A percentile compares a stretch with the other conserved stretches of the same genome.
phyloP scores from a whole-genome alignment of 2,113 vertebrate genomes.

The Pituophis catenifer region DNA sequence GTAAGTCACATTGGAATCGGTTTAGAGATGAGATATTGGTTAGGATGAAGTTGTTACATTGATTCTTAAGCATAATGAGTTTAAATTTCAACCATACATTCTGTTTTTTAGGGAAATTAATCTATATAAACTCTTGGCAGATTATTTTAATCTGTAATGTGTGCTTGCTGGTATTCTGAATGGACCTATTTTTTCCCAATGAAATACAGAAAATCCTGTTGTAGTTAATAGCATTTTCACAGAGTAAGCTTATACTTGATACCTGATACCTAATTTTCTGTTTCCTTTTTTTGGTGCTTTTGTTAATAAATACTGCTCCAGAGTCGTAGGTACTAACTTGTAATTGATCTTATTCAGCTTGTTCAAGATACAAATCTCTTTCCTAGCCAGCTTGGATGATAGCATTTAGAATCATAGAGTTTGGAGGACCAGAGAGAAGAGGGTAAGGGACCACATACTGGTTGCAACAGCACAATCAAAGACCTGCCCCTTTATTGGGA shows the following conservation, averaged over 20 bases:
- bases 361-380: not conserved
- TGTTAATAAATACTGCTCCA: not conserved
- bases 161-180: not conserved
- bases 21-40: not conserved
- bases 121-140: not conserved
- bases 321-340: not conserved
- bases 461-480: not conserved
- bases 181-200: not conserved
- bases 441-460: not conserved
- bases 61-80: not conserved
- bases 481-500: not conserved
- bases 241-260: not conserved
- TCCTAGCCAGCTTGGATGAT: not conserved
- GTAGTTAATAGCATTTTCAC: not conserved
- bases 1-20: not conserved
- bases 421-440: not conserved
- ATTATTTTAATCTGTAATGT: not conserved
- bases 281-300: conserved; percentile 29
- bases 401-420: not conserved
- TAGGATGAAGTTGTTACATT: not conserved
- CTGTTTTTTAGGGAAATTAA: not conserved
- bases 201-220: not conserved
- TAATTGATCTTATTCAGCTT: not conserved
- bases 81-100: not conserved
- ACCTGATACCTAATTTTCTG: not conserved